phyloP scores from a whole-genome alignment of 2,113 vertebrate genomes.

The Ibidorhyncha struthersii region DNA sequence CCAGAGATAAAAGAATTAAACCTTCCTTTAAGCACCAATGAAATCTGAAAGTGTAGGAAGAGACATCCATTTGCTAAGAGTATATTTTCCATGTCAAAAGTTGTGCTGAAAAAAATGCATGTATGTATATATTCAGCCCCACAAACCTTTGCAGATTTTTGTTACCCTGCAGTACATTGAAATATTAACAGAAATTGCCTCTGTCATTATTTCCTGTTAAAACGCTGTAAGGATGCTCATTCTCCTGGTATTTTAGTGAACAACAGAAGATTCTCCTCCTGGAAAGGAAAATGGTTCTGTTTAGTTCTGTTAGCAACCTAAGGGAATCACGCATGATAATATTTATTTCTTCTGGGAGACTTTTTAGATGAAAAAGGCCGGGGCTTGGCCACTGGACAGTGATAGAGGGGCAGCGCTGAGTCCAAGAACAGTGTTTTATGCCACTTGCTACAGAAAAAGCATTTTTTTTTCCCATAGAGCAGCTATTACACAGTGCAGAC shows the following conservation, averaged over 20 bases:
- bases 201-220: conserved; percentile 8
- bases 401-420: background rate
- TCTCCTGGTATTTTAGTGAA: conserved; percentile 29
- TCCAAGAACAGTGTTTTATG: background rate
- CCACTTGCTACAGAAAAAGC: background rate
- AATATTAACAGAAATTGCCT: conserved; percentile 51
- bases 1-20: conserved; percentile 54
- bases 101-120: conserved; percentile 17
- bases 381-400: background rate
- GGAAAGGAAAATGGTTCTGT: conserved; percentile 20
- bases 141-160: conserved; percentile 52
- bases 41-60: conserved; percentile 44
- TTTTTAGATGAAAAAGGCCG: background rate
- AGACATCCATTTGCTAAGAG: conserved; percentile 39
- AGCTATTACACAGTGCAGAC: background rate
- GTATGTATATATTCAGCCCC: conserved; percentile 1
- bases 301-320: conserved; percentile 18
- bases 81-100: conserved; percentile 53
- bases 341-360: conserved; percentile 10
- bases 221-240: conserved; percentile 17
- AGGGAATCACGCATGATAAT: background rate
- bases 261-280: conserved; percentile 1
- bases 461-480: background rate
- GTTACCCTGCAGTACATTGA: conserved; percentile 7
- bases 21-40: conserved; percentile 46